Conservation (phyloP, 2,113 vertebrate genomes). For the Lipophrys pholis region DNA sequence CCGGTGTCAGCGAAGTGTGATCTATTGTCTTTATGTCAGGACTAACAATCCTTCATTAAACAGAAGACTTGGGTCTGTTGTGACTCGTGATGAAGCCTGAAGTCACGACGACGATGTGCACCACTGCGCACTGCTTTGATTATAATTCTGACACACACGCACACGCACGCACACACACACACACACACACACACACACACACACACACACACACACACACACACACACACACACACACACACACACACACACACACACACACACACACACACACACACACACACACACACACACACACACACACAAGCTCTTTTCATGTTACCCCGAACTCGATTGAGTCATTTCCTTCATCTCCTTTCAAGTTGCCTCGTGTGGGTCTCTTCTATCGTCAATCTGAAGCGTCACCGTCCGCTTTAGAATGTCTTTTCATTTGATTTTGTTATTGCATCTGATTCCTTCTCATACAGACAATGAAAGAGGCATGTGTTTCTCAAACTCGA, state of each 20-base stretch:
- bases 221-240: too few species aligned
- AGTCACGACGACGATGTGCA: conserved; percentile 63
- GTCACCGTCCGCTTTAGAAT: conserved; percentile 60
- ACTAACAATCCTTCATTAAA: conserved; percentile 56
- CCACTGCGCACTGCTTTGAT: conserved; percentile 59
- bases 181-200: neutral
- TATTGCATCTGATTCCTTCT: conserved; percentile 47
- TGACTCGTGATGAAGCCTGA: conserved; percentile 59
- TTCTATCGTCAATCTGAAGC: conserved; percentile 55
- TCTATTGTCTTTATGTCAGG: conserved; percentile 47
- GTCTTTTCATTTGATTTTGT: conserved; percentile 53
- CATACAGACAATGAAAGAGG: conserved; percentile 40
- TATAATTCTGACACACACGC: conserved; percentile 49
- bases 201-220: too few species aligned
- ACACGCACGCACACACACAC: too few species aligned
- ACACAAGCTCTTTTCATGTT: conserved; percentile 53
- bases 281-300: conserved; percentile 6
- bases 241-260: too few species aligned
- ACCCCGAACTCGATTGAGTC: conserved; percentile 62
- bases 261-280: neutral
- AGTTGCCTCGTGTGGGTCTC: conserved; percentile 63
- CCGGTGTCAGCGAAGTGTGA: conserved; percentile 40
- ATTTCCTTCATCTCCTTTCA: conserved; percentile 73
- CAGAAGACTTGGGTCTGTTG: conserved; percentile 49
- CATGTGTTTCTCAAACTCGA: conserved; percentile 44